Evolutionary conservation across 2,113 vertebrate species (phyloP).

Genomic region (Ciconia boyciana): DNA sequence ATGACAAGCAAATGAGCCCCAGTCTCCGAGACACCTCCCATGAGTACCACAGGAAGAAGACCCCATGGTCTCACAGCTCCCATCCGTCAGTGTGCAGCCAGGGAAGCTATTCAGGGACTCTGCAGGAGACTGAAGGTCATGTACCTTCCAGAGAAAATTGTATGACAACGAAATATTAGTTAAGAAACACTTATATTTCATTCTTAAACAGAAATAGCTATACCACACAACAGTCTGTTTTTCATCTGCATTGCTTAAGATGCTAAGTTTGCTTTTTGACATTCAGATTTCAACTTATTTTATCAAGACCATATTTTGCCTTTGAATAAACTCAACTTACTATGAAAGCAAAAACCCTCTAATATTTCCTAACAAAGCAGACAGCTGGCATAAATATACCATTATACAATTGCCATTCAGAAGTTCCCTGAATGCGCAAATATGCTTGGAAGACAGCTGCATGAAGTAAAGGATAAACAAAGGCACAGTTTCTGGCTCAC

Average conservation of each 20-base stretch:
- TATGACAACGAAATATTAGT: background rate
- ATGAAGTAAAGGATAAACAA: background rate
- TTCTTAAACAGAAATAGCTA: background rate
- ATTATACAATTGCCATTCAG: background rate
- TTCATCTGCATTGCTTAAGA: background rate
- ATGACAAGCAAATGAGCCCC: slow-evolving; percentile 84
- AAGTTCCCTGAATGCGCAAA: background rate
- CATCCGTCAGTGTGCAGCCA: slow-evolving; percentile 80
- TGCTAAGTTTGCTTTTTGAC: background rate
- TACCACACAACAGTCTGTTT: background rate
- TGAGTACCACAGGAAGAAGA: slow-evolving; percentile 80
- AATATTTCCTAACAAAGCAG: slow-evolving; percentile 4
- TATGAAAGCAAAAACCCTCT: background rate
- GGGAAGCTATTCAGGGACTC: slow-evolving; percentile 83
- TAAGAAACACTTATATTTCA: background rate
- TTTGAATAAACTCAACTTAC: background rate
- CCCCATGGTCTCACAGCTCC: slow-evolving; percentile 83
- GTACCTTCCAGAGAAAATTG: slow-evolving; percentile 64
- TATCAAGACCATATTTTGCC: background rate
- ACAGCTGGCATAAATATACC: background rate
- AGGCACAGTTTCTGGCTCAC: background rate
- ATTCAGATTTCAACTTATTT: background rate
- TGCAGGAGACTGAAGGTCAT: slow-evolving; percentile 83
- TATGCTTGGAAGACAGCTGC: background rate
- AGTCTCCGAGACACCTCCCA: slow-evolving; percentile 82